A percentile compares a stretch with the other conserved stretches of the same genome.
phyloP scores from a whole-genome alignment of 2,888 invertebrate species.

The Xestia xanthographa region DNA sequence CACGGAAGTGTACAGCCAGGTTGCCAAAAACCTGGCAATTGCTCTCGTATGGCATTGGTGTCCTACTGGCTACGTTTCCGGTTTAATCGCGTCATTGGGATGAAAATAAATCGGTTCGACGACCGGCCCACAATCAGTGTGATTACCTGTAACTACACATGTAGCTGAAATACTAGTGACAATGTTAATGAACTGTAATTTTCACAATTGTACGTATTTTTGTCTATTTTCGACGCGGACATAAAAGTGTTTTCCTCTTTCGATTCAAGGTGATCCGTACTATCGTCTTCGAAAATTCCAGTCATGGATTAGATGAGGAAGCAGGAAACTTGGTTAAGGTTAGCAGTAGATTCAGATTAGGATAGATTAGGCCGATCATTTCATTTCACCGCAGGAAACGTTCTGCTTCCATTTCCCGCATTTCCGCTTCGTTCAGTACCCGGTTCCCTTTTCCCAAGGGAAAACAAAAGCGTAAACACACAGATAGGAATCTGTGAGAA shows the following conservation, averaged over 20 bases:
- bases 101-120: slow-evolving; percentile 59
- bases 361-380: slow-evolving; percentile 5
- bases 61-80: slow-evolving; percentile 51
- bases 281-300: not conserved
- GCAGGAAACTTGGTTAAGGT: not conserved
- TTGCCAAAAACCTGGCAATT: slow-evolving; percentile 50
- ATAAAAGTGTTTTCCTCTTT: slow-evolving; percentile 8
- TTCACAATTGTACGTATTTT: slow-evolving; percentile 1
- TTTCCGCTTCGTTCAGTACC: slow-evolving; percentile 8
- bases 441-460: slow-evolving; percentile 7
- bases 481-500: slow-evolving; percentile 48
- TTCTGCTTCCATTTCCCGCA: slow-evolving; percentile 36
- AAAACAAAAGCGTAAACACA: slow-evolving; percentile 44
- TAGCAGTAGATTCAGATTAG: not conserved
- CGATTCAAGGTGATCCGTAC: not conserved
- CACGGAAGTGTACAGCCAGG: slow-evolving; percentile 24
- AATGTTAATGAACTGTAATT: slow-evolving; percentile 46
- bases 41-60: slow-evolving; percentile 20
- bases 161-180: slow-evolving; percentile 28
- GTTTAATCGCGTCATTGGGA: slow-evolving; percentile 45
- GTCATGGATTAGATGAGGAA: not conserved
- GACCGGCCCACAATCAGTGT: slow-evolving; percentile 58
- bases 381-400: slow-evolving; percentile 17
- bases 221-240: slow-evolving; percentile 12
- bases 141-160: slow-evolving; percentile 41